Evolutionary conservation across 2,797 vertebrate genomes (phyloP), one percentile per base, ranked within the genome.

Genomic region (Rhadinocentrus ornatus): DNA sequence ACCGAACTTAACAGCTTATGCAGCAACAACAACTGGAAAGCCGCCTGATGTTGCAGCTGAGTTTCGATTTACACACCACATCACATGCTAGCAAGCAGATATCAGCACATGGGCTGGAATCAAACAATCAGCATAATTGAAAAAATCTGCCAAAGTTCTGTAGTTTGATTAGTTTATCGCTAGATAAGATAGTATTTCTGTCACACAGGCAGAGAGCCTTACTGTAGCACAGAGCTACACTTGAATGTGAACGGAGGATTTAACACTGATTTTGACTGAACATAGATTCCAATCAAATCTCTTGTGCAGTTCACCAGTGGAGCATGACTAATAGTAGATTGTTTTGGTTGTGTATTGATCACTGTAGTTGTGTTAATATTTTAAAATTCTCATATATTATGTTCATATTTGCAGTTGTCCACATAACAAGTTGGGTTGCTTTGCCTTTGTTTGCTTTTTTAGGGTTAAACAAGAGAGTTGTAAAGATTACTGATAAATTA

Each of bases 401-500:
- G 44, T 46, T 48, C 9, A 50, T 11, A 22, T 50, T 12, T 52
- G 48, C n/a, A 52, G 10, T 26, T 24, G n/a, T 52, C 22, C 12
- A 52, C 48, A 13, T 24, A 24, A 13, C 12, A 24, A 24, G 9
- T 2, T 52, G 11, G 24, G 22, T 13, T 52, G 22, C n/a, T 52
- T 52, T 52, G n/a, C 48, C 41, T 44, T 26, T 12, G 22, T 41
- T 15, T n/a, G n/a, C n/a, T 50, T 52, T 48, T 50, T 22, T 22
- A 50, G 22, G 11, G 24, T 52, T 52, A 44, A 80, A 66, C 18
- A 62, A 77, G 4, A 73, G 11, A 79, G 29, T 35, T 61, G 41
- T 31, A 52, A 55, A 48, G 24, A 37, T 29, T 34, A 53, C 11
- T 62, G 13, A 53, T 81, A 68, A 81, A 82, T 76, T 54, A 81